Percentiles rank a stretch among this genome's conserved stretches.
Conservation (phyloP, 2,888 invertebrate genomes). For the Tachina fera region DNA sequence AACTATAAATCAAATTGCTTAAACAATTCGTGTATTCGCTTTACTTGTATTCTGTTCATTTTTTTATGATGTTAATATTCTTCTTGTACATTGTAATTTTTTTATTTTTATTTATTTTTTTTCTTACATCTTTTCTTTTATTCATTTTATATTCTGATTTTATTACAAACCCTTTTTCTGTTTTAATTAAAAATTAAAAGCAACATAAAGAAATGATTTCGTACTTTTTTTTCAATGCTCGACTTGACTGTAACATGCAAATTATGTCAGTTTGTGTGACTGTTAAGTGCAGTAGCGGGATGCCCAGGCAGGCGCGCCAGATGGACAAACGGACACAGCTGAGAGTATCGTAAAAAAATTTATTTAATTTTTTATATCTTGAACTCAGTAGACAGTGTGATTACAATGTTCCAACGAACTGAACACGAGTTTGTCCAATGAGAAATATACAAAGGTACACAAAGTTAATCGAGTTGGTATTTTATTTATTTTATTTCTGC, state of each 20-base stretch:
- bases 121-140: constrained; percentile 17
- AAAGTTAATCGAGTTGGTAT: constrained; percentile 12
- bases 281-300: not conserved
- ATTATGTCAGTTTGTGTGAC: constrained; percentile 31
- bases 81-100: constrained; percentile 5
- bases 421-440: not conserved
- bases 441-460: not conserved
- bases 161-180: constrained; percentile 54
- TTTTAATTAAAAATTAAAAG: constrained; percentile 69
- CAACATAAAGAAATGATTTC: constrained; percentile 65
- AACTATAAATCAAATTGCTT: constrained; percentile 61
- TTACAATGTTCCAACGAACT: not conserved
- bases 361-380: constrained; percentile 4
- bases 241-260: constrained; percentile 56
- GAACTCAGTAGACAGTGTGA: constrained; percentile 19
- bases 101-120: constrained; percentile 6
- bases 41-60: constrained; percentile 17
- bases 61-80: constrained; percentile 10
- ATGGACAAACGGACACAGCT: not conserved
- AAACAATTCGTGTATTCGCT: constrained; percentile 50
- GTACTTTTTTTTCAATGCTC: constrained; percentile 48
- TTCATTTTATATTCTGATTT: constrained; percentile 59
- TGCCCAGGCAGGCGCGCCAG: not conserved
- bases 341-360: not conserved
- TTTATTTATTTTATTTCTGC: constrained; percentile 23